Base-by-base conservation (phyloP, 2,888 invertebrate species). In the Tricholauxania praeusta region DNA sequence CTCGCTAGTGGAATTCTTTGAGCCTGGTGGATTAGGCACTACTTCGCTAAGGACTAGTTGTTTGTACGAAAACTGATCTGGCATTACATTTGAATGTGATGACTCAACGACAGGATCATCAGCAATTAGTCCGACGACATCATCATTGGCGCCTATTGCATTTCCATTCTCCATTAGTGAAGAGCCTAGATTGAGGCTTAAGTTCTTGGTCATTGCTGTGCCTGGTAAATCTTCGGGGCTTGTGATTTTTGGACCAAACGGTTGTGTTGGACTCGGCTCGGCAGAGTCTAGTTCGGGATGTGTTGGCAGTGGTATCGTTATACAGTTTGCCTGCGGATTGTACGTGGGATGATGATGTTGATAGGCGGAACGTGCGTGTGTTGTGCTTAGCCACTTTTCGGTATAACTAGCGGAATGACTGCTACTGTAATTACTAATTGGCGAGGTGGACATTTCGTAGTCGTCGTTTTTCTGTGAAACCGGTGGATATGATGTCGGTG, bases 181-280 rank as follows among this genome's bases (percentile, higher is more conserved):
- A 0, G 83, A 76, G 12, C 80, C 81, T 17, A 86, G 74, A 53
- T 86, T 80, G 0, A 86, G 72, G 17, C 82, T 83, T 53, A 87
- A 74, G 2, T 79, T 81, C 0, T 83, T 82, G 15, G 81, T 78
- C 85, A 88, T 87, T 47, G 87, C 87, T 4, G 87, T 88, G 3
- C 87, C 87, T 0, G 87, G 87, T 14, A 87, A 84, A 68, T 86
- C 84, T 79, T 88, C 89, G 0, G 78, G 77, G 28, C 80, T 80
- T 67, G 83, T 84, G 15, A 90, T 81, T 78, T 88, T 89, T 0
- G 90, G 90, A 0, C 90, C 90, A 79, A 90, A 90, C 0, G 89
- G 89, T 73, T 88, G 89, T 0, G 86, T 84, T 32, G 88, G 83
- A 79, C 87, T 83, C 6, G 85, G 83, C 60, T 86, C 83, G 1